Evolutionary conservation across 2,113 vertebrate species (phyloP), one percentile per base, ranked within the genome.

Genomic region (Silurus glanis): DNA sequence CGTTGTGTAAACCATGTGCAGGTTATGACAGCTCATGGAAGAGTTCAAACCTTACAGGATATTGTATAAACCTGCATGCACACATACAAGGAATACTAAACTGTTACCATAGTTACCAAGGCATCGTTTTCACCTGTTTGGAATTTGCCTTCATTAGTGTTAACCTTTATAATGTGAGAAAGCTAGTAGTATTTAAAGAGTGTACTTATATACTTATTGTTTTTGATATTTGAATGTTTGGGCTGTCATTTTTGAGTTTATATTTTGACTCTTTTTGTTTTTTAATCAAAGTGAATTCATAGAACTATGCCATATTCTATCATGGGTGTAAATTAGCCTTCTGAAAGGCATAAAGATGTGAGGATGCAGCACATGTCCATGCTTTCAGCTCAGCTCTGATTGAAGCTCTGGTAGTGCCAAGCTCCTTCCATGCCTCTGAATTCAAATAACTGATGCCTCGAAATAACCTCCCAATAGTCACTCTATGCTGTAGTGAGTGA

Each of bases 391-490:
- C 83, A 78, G 88, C 91, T 93, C 89, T 92, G 88, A 93, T 92
- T 91, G 49, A 16, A 89, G 84, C 62, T 56, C 76, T 82, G 81
- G 80, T 58, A 66, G 83, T n/a, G 82, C 53, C n/a, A 85, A 79
- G 75, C 80, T 0, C 14, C 51, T 62, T 75, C 80, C 28, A 64
- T 88, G 85, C 84, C 79, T 88, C 86, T 87, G 91, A 93, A 93
- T 94, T 89, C 90, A 91, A 92, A 93, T 93, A 85, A 88, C 45
- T 55, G 49, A 85, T 85, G 47, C 81, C 71, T 88, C 91, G 93
- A 89, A 92, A 92, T 93, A 90, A 86, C 55, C 58, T 86, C 82
- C 80, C 37, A 67, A 85, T 89, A 91, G 90, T 91, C 90, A 91
- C 91, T 89, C 90, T 88, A 92, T 64, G 84, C 23, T 72, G 59